Conservation (phyloP, 2,888 invertebrate genomes). For the Nomada ruficornis region DNA sequence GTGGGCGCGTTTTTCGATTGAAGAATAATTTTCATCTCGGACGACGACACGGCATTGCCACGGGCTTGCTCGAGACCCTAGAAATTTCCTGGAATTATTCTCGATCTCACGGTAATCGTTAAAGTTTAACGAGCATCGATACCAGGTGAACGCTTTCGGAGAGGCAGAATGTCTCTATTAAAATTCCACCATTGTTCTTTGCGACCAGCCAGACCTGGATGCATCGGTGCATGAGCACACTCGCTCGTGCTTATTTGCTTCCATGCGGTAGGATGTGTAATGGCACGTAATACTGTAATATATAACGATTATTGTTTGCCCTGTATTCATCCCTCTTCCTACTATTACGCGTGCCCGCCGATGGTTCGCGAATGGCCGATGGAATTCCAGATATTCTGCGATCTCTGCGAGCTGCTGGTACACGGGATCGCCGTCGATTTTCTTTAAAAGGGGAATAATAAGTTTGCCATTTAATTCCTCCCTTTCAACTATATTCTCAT, state of each 20-base stretch:
- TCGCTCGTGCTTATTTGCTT: constrained; percentile 47
- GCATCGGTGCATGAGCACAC: constrained; percentile 46
- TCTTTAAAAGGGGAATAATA: too few relatives aligned
- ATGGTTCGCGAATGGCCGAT: not conserved
- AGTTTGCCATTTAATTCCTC: not conserved
- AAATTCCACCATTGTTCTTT: constrained; percentile 56
- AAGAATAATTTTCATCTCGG: constrained; percentile 21
- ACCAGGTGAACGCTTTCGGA: constrained; percentile 24
- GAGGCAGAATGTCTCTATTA: constrained; percentile 52
- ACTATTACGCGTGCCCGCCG: constrained; percentile 24
- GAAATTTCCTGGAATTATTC: constrained; percentile 47
- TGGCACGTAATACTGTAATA: constrained; percentile 48
- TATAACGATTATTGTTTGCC: constrained; percentile 49
- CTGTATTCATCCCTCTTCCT: constrained; percentile 50
- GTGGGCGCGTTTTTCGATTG: constrained; percentile 16
- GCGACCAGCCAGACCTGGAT: constrained; percentile 34
- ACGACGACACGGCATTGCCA: constrained; percentile 11
- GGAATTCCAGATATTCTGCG: constrained; percentile 28
- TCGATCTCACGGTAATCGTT: constrained; percentile 48
- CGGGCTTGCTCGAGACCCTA: not conserved
- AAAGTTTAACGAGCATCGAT: constrained; percentile 52
- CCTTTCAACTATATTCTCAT: not conserved
- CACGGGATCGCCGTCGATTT: too few relatives aligned
- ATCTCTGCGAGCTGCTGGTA: not conserved
- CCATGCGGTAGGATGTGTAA: constrained; percentile 40